Evolutionary conservation across 1,140 invertebrate species (phyloP).

Genomic region (Bombus pyrosoma): DNA sequence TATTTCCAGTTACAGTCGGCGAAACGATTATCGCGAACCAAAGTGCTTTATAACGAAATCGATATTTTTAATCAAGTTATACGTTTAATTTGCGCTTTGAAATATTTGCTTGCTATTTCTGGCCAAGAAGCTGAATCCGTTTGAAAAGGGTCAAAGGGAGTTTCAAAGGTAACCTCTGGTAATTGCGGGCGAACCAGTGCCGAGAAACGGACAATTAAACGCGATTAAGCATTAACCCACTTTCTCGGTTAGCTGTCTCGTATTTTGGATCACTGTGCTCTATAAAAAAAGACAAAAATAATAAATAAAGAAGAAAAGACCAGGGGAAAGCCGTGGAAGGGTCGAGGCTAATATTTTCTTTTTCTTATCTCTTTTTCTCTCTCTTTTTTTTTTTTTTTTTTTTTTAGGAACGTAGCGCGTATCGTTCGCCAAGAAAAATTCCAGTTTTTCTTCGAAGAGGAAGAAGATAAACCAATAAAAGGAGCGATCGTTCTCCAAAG

Average conservation of each 20-base stretch:
- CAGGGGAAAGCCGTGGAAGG: no score
- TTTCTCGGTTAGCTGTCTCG: constrained; percentile 7
- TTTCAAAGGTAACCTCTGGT: constrained; percentile 20
- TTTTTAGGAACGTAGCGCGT: background rate
- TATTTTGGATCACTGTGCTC: background rate
- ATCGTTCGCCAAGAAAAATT: background rate
- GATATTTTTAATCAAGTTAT: background rate
- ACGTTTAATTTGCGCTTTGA: background rate
- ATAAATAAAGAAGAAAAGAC: accelerated
- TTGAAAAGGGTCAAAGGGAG: constrained; percentile 30
- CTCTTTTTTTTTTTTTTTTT: accelerated
- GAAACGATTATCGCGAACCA: no score
- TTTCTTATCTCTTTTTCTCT: no score
- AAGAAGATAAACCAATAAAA: background rate
- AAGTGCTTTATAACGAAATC: no score
- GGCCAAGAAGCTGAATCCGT: background rate
- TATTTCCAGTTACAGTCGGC: no score
- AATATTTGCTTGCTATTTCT: background rate
- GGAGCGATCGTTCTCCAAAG: constrained; percentile 31
- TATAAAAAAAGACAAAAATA: background rate
- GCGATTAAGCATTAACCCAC: constrained; percentile 47
- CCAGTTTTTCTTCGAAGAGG: no score
- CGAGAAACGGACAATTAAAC: constrained; percentile 48
- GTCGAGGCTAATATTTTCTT: no score
- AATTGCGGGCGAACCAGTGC: constrained; percentile 41